phyloP scores from a whole-genome alignment of 2,113 vertebrate species.

The Epinephelus lanceolatus region DNA sequence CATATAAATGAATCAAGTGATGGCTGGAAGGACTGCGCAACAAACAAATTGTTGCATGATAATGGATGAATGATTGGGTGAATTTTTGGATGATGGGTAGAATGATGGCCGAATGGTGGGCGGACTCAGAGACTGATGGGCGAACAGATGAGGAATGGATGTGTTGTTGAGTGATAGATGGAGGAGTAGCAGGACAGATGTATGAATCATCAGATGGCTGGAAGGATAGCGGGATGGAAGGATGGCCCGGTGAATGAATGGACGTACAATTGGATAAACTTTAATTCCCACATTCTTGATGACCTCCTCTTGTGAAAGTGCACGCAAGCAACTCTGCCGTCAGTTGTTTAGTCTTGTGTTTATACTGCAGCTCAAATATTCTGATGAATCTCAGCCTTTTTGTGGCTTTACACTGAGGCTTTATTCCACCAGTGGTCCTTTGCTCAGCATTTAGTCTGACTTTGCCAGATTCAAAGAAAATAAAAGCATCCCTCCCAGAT shows the following conservation, averaged over 20 bases:
- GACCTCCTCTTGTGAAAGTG: background rate
- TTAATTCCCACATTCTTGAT: background rate
- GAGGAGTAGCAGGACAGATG: background rate
- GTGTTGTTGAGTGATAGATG: background rate
- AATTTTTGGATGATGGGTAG: background rate
- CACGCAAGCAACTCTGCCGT: background rate
- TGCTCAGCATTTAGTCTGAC: constrained; percentile 13
- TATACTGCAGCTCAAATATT: background rate
- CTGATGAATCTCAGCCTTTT: constrained; percentile 20
- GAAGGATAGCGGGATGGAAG: background rate
- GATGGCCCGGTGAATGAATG: background rate
- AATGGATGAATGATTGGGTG: background rate
- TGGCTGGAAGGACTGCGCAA: background rate
- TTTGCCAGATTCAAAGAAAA: constrained; percentile 44
- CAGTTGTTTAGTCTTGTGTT: constrained; percentile 33
- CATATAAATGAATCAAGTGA: background rate
- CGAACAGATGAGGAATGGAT: background rate
- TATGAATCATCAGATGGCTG: background rate
- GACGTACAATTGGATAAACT: background rate
- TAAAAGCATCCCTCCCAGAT: constrained; percentile 51
- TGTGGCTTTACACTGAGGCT: constrained; percentile 34
- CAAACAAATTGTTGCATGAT: background rate
- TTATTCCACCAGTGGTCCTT: constrained; percentile 1
- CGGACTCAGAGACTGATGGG: background rate
- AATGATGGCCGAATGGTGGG: background rate